Evolutionary conservation across 2,888 invertebrate genomes (phyloP), one percentile per base, ranked within the genome.

Genomic region (Lucinisca nassula): DNA sequence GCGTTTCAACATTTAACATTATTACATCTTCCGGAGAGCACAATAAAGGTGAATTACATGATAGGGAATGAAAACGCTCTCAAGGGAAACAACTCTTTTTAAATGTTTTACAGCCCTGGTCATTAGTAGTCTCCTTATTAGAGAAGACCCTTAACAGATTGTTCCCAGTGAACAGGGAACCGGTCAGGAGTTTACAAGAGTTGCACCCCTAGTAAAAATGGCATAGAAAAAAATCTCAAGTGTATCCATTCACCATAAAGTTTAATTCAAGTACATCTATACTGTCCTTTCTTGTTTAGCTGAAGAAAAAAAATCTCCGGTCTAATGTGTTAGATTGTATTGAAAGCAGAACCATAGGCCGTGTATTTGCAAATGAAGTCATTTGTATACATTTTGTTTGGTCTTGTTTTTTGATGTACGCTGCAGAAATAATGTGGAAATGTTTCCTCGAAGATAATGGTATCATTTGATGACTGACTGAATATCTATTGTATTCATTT

Each of bases 381-480:
- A 45, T 75, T 75, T 75, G 49, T 75, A 49, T 49, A 49, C 49
- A 49, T 49, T 75, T 45, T 45, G 75, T 49, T 75, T 45, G 24
- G 45, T 30, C 45, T 24, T 49, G 67, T 67, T 67, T 67, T 67
- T 67, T 67, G 67, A 67, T 67, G 67, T 67, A 67, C 67, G 24
- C 37, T 61, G 40, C 45, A 74, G 78, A 51, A 49, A 82, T 82
- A 82, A 78, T 82, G 79, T 82, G 82, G 77, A 67, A 77, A 82
- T 67, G 81, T 55, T 77, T 85, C 81, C 85, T 77, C 77, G 72
- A 77, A 77, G 80, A 85, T 81, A 82, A 80, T 82, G 74, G 76
- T 82, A 80, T 75, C 83, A 87, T 87, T 87, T 83, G 79, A 70
- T 67, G 51, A 32, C 51, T 80, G 77, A 83, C 38, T 87, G 83